phyloP scores from a whole-genome alignment of 2,797 vertebrate genomes.

The Sebastes itinus region DNA sequence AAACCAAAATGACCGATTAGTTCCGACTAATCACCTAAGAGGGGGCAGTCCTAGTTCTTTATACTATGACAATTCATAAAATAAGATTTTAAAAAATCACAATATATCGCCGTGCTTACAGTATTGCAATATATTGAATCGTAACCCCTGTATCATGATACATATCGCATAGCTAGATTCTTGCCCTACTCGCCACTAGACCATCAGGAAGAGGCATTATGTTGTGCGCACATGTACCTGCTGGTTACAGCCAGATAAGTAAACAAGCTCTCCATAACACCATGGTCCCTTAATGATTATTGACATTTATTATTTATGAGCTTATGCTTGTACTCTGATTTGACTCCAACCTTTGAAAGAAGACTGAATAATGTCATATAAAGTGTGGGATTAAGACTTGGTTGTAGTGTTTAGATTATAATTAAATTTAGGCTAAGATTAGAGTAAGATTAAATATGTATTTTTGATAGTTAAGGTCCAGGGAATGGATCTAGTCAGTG shows the following conservation, averaged over 20 bases:
- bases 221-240: background rate
- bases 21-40: no score
- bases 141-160: background rate
- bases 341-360: background rate
- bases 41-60: no score
- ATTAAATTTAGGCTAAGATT: background rate
- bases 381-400: background rate
- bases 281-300: background rate
- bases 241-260: background rate
- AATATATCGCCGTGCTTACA: background rate
- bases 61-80: background rate
- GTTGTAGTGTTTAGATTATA: background rate
- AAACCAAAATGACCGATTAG: no score
- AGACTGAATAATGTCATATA: background rate
- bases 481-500: background rate
- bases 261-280: slow-evolving; percentile 9
- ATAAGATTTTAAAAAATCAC: background rate
- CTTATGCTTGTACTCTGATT: background rate
- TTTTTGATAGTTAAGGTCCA: background rate
- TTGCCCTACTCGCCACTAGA: background rate
- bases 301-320: slow-evolving; percentile 4
- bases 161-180: background rate
- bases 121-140: background rate
- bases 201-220: background rate
- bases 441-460: background rate